These are phyloP conservation scores for Helostoma temminkii DNA, from an alignment of 2,797 vertebrate genomes.

Conservation along the genomic window DNA sequence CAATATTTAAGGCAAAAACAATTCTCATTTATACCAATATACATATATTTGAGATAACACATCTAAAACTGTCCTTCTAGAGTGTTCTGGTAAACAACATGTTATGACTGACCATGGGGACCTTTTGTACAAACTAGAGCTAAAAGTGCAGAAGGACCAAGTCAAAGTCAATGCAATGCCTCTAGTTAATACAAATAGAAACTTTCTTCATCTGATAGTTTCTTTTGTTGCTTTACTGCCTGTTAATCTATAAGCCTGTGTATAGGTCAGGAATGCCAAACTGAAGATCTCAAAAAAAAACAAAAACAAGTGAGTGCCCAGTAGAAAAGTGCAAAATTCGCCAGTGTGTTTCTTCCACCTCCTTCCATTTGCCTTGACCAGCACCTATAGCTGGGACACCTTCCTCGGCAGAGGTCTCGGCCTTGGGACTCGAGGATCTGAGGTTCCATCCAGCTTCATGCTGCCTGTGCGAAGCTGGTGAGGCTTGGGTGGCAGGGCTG, in stretches of 20 bases:
- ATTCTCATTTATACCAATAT: conserved; percentile 82
- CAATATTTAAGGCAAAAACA: conserved; percentile 89
- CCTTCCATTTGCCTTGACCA: conserved; percentile 45
- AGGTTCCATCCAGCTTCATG: conserved; percentile 87
- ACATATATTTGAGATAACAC: conserved; percentile 82
- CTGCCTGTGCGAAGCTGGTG: conserved; percentile 88
- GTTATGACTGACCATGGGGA: conserved; percentile 60
- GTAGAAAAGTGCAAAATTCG: conserved; percentile 85
- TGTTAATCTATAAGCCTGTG: conserved; percentile 54
- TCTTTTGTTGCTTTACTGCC: conserved; percentile 52
- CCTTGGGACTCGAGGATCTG: conserved; percentile 86
- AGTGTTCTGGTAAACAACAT: conserved; percentile 72
- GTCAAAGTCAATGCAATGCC: conserved; percentile 70
- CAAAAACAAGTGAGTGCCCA: conserved; percentile 72
- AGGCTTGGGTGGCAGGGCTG: conserved; percentile 95
- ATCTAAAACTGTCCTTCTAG: conserved; percentile 76
- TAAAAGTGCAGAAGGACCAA: conserved; percentile 79
- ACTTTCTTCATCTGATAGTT: conserved; percentile 40
- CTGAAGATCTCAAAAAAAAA: conserved; percentile 58
- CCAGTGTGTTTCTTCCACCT: conserved; percentile 74
- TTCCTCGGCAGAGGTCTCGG: conserved; percentile 95
- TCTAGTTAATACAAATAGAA: conserved; percentile 62
- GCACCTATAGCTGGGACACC: conserved; percentile 95
- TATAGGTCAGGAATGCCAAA: conserved; percentile 65
- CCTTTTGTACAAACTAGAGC: conserved; percentile 63